Evolutionary conservation across 2,888 invertebrate genomes (phyloP).

Genomic region (Spodoptera littoralis): DNA sequence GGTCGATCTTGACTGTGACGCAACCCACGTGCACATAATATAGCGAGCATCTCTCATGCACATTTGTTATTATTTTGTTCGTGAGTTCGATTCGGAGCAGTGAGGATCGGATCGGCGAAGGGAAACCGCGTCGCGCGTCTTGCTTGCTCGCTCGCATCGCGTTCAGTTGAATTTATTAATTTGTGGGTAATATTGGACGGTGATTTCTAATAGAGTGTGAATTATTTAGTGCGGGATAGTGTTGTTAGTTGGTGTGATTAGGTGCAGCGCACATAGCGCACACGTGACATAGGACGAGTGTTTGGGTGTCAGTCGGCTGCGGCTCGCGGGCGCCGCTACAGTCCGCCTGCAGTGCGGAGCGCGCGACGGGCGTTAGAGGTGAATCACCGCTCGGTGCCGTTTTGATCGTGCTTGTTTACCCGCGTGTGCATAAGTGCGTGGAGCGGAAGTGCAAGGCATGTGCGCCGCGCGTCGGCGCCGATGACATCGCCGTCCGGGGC

Average conservation of each 20-base stretch:
- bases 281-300: constrained; percentile 84
- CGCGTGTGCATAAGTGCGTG: constrained; percentile 87
- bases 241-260: constrained; percentile 72
- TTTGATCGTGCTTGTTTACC: constrained; percentile 86
- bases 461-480: constrained; percentile 83
- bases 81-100: constrained; percentile 89
- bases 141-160: constrained; percentile 74
- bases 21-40: constrained; percentile 87
- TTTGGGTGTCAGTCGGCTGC: constrained; percentile 85
- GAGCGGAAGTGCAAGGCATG: constrained; percentile 87
- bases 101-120: constrained; percentile 79
- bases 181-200: constrained; percentile 73
- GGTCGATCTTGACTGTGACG: constrained; percentile 78
- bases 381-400: constrained; percentile 84
- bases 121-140: constrained; percentile 80
- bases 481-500: constrained; percentile 83
- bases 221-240: constrained; percentile 78
- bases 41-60: constrained; percentile 89
- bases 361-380: constrained; percentile 80
- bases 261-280: constrained; percentile 68
- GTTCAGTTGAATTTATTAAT: constrained; percentile 70
- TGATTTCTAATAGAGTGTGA: constrained; percentile 74
- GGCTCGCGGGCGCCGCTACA: constrained; percentile 78
- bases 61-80: constrained; percentile 93
- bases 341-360: constrained; percentile 84